phyloP scores from a whole-genome alignment of 2,888 invertebrate genomes.

The Mycalesis mineus region DNA sequence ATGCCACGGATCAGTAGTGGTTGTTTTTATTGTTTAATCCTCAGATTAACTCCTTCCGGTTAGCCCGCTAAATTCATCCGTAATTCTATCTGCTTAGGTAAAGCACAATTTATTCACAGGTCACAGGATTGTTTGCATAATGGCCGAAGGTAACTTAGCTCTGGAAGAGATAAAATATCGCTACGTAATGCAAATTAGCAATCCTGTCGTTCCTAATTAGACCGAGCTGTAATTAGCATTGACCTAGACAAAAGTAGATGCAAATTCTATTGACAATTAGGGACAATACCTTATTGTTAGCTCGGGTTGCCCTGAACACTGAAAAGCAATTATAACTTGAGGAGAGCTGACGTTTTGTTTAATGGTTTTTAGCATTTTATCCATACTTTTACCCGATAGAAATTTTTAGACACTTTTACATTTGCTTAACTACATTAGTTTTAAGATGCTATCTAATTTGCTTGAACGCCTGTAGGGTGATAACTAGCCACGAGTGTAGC shows the following conservation, averaged over 20 bases:
- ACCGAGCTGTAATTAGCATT: constrained; percentile 9
- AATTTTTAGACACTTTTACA: too few relatives aligned
- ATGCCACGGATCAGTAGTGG: too few relatives aligned
- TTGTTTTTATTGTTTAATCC: neutral
- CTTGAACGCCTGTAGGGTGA: too few relatives aligned
- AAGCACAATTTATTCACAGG: constrained; percentile 34
- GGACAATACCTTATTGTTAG: neutral
- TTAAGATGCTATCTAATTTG: too few relatives aligned
- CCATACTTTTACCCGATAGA: too few relatives aligned
- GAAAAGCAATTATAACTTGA: too few relatives aligned
- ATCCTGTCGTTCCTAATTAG: constrained; percentile 22
- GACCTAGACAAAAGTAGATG: neutral
- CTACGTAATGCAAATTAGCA: constrained; percentile 41
- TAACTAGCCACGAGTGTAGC: too few relatives aligned
- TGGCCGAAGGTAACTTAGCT: constrained; percentile 36
- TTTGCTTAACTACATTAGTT: too few relatives aligned
- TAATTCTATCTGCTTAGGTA: constrained; percentile 15
- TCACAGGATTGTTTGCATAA: constrained; percentile 38
- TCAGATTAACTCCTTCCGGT: neutral
- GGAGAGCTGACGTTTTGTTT: too few relatives aligned
- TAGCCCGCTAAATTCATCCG: neutral
- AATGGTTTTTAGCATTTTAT: too few relatives aligned
- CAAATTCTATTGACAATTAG: constrained; percentile 5
- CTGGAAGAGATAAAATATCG: constrained; percentile 40
- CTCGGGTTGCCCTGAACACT: neutral